Conservation (phyloP, 2,113 vertebrate species). For the Gallinago undulata region DNA sequence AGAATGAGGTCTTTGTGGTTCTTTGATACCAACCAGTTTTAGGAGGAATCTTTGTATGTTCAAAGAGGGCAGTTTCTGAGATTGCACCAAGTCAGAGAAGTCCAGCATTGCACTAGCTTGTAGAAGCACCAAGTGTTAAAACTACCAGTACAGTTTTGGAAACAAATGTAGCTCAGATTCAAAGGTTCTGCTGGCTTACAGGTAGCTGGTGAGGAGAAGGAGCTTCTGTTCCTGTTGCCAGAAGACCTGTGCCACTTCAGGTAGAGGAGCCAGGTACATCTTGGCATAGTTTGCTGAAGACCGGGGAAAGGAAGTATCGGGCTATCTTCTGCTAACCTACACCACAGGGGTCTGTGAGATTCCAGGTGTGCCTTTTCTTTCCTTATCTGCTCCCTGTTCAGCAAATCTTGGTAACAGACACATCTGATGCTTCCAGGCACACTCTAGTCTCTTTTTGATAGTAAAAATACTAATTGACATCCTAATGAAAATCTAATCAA, state of each 20-base stretch:
- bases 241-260: not conserved
- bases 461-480: not conserved
- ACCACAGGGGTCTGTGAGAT: not conserved
- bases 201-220: not conserved
- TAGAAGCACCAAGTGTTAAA: not conserved
- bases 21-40: not conserved
- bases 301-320: not conserved
- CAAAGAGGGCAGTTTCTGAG: not conserved
- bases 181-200: not conserved
- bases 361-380: not conserved
- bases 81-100: fast-evolving
- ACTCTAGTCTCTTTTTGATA: not conserved
- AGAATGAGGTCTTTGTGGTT: fast-evolving
- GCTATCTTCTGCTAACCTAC: not conserved
- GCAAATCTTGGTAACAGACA: not conserved
- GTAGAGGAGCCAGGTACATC: not conserved
- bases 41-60: not conserved
- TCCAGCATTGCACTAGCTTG: not conserved
- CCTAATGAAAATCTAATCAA: not conserved
- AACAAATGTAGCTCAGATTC: not conserved
- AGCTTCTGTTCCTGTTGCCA: not conserved
- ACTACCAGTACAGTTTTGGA: not conserved
- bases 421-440: not conserved
- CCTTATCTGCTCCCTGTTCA: not conserved
- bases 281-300: not conserved